These are phyloP conservation scores for Heteromurus nitidus DNA, from an alignment of 2,888 invertebrate genomes.

Conservation along the genomic window DNA sequence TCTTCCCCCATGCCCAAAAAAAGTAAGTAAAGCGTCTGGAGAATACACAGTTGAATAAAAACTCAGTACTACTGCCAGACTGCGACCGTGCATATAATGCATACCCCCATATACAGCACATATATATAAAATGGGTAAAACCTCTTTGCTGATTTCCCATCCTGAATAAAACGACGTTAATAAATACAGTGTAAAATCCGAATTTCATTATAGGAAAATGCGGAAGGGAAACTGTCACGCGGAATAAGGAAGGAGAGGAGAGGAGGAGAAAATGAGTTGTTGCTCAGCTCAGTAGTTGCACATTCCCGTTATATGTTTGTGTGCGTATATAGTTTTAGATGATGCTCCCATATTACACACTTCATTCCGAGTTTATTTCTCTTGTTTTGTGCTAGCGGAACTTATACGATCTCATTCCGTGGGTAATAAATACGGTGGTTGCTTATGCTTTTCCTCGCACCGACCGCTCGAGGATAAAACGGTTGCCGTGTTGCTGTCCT, in stretches of 20 bases:
- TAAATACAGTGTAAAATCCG: slow-evolving; percentile 39
- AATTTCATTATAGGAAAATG: slow-evolving; percentile 45
- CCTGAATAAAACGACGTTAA: slow-evolving; percentile 32
- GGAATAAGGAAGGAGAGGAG: not conserved
- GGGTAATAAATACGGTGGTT: slow-evolving; percentile 33
- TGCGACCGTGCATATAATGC: not conserved
- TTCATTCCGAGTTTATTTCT: slow-evolving; percentile 9
- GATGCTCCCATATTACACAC: not conserved
- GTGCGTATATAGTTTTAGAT: too few relatives aligned
- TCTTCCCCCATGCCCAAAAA: not conserved
- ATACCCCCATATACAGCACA: too few relatives aligned
- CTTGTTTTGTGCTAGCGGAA: slow-evolving; percentile 21
- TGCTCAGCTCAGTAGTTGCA: slow-evolving; percentile 11
- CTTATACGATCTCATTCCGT: slow-evolving; percentile 29
- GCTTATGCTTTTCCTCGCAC: too few relatives aligned
- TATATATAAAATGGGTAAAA: too few relatives aligned
- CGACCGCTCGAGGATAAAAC: too few relatives aligned
- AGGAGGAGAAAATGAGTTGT: slow-evolving; percentile 50
- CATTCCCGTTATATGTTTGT: not conserved
- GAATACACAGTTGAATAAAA: slow-evolving; percentile 5
- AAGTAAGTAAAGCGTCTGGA: slow-evolving; percentile 41
- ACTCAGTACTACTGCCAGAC: not conserved
- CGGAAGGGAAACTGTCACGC: slow-evolving; percentile 22
- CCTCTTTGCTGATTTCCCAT: slow-evolving; percentile 31
- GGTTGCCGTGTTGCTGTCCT: too few relatives aligned